Base-by-base conservation (phyloP, 2,888 invertebrate species). In the Zhengitettix transpicula region DNA sequence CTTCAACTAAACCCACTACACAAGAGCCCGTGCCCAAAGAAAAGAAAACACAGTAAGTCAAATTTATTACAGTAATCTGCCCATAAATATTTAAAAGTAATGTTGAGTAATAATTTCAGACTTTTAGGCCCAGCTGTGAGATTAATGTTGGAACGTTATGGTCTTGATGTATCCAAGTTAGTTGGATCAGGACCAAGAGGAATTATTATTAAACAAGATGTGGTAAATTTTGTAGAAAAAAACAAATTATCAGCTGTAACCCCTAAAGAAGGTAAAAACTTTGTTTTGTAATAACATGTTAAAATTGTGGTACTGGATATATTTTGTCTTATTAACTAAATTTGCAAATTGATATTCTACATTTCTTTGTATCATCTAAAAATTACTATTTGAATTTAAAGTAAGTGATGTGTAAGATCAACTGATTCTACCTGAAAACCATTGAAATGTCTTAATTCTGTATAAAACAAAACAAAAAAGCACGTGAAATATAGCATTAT, bases 71-170 rank as follows among this genome's bases (percentile, higher is more conserved):
- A 47, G 14, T 8, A 47, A 47, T 47, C 2, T 47, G 5, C 9
- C 47, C 47, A 47, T n/a, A 12, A 47, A 47, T 47, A 47, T 8
- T 47, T 47, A 47, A 47, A 47, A 47, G 5, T 47, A 47, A 14
- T 14, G 8, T 14, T 14, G 14, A 14, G 47, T 47, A 47, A 47
- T 42, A 40, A 11, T 53, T 10, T 8, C 53, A 74, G 72, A 64
- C 69, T 71, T 55, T 71, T 75, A 61, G 83, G 84, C 28, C 82
- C 84, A 42, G 81, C 84, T 11, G 83, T 82, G 1, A 75, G 78
- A 60, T 73, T 78, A 65, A 70, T 84, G 17, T 66, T 84, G 28
- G 77, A 81, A 63, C 78, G 80, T 64, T 84, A 82, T 69, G 76
- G 74, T 3, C 64, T 82, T 12, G 71, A 73, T 54, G 67, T 76